phyloP scores from a whole-genome alignment of 2,888 invertebrate genomes.

The Galerucella pusilla region DNA sequence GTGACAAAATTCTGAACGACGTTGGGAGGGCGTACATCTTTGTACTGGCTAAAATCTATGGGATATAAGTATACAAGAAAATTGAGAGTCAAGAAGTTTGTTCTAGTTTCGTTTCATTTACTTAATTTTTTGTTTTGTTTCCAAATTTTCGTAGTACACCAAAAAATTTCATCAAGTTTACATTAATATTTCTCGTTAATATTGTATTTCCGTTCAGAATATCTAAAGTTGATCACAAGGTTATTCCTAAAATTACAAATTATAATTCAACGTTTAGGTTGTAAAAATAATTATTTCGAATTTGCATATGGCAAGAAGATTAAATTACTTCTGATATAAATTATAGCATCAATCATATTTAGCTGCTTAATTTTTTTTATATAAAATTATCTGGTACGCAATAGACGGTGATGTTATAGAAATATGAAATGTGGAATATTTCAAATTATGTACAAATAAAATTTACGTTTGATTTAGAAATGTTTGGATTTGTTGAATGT shows the following conservation, averaged over 20 bases:
- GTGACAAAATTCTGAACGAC: too few species aligned
- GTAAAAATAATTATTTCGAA: slow-evolving; percentile 42
- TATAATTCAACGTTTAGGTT: slow-evolving; percentile 2
- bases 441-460: too few species aligned
- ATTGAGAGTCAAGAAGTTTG: too few species aligned
- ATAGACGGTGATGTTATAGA: background rate
- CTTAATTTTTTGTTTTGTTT: background rate
- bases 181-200: background rate
- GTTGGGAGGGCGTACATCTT: too few species aligned
- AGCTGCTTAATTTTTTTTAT: slow-evolving; percentile 3
- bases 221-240: slow-evolving; percentile 1
- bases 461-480: too few species aligned
- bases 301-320: slow-evolving; percentile 45
- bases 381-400: background rate
- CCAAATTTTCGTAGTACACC: too few species aligned
- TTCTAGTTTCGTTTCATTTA: too few species aligned
- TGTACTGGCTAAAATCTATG: too few species aligned
- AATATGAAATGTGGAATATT: background rate
- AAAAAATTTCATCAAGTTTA: too few species aligned
- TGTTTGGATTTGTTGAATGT: too few species aligned
- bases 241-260: slow-evolving; percentile 14
- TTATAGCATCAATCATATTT: slow-evolving; percentile 39
- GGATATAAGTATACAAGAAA: too few species aligned
- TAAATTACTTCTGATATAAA: slow-evolving; percentile 38
- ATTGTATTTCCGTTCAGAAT: background rate